Percentiles rank a stretch among this genome's conserved stretches.
Conservation (phyloP, 2,888 invertebrate genomes). For the Sinhomidia bicolor region DNA sequence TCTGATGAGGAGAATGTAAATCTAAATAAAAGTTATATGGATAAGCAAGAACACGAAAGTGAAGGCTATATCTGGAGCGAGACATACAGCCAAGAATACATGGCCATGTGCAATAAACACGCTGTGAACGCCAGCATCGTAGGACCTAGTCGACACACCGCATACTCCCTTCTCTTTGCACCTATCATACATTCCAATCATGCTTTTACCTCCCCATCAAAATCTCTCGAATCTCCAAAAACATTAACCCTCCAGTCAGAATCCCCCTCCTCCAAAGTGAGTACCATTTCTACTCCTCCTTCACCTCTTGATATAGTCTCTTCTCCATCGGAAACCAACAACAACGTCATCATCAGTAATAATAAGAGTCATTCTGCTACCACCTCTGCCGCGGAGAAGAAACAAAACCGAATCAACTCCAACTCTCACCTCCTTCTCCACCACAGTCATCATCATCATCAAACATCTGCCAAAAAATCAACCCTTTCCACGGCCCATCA, state of each 20-base stretch:
- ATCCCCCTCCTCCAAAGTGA: background rate
- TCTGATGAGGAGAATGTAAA: constrained; percentile 56
- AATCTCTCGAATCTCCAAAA: constrained; percentile 13
- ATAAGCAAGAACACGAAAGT: background rate
- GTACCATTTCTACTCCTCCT: background rate
- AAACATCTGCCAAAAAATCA: constrained; percentile 45
- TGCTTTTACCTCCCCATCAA: background rate
- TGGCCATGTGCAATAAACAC: constrained; percentile 64
- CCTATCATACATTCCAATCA: constrained; percentile 28
- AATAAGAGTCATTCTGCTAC: background rate
- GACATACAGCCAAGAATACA: constrained; percentile 41
- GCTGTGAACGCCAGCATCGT: background rate
- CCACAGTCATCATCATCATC: constrained; percentile 16
- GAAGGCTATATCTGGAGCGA: constrained; percentile 61
- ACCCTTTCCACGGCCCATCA: constrained; percentile 33
- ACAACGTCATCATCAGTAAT: background rate
- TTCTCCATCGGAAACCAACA: background rate
- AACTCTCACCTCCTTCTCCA: background rate
- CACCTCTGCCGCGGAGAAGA: background rate
- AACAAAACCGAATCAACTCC: constrained; percentile 1
- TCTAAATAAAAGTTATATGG: background rate
- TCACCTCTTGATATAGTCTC: background rate
- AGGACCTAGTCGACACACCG: constrained; percentile 41
- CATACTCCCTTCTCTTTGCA: constrained; percentile 54
- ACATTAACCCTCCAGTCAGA: background rate